Conservation (phyloP, 2,888 invertebrate genomes). For the Balanococcus diminutus region DNA sequence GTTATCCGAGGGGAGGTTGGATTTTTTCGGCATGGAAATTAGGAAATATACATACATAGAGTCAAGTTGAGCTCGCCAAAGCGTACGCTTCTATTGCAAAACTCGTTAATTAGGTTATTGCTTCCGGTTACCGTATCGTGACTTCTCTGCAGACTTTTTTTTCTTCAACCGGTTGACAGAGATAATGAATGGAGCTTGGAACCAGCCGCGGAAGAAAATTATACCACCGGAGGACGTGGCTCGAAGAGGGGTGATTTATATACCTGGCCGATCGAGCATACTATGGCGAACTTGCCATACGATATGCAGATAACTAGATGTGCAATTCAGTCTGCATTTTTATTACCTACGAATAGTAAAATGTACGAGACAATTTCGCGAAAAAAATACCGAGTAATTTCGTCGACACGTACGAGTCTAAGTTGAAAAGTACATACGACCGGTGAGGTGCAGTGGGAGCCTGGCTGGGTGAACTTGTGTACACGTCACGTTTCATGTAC, state of each 20-base stretch:
- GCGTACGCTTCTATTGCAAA: background rate
- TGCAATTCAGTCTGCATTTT: background rate
- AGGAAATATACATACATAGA: background rate
- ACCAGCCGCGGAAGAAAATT: conserved; percentile 20
- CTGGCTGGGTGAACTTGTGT: conserved; percentile 28
- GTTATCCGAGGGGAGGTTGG: background rate
- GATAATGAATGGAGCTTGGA: conserved; percentile 14
- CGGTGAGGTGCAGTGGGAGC: background rate
- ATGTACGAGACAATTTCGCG: background rate
- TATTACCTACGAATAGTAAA: background rate
- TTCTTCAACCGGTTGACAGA: conserved; percentile 45
- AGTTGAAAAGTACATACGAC: background rate
- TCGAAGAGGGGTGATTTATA: conserved; percentile 6
- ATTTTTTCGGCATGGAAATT: background rate
- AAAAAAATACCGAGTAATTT: background rate
- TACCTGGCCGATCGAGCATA: background rate
- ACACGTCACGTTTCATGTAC: conserved; percentile 9
- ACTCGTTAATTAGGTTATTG: conserved; percentile 50
- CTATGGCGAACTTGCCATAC: background rate
- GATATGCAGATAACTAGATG: background rate
- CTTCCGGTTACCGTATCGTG: conserved; percentile 52
- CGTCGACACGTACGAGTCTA: background rate
- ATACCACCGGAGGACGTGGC: background rate
- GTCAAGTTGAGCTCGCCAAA: background rate
- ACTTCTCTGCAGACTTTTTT: conserved; percentile 12